A percentile compares a stretch with the other conserved stretches of the same genome.
Conservation (phyloP, 2,113 vertebrate species). For the Riparia riparia region DNA sequence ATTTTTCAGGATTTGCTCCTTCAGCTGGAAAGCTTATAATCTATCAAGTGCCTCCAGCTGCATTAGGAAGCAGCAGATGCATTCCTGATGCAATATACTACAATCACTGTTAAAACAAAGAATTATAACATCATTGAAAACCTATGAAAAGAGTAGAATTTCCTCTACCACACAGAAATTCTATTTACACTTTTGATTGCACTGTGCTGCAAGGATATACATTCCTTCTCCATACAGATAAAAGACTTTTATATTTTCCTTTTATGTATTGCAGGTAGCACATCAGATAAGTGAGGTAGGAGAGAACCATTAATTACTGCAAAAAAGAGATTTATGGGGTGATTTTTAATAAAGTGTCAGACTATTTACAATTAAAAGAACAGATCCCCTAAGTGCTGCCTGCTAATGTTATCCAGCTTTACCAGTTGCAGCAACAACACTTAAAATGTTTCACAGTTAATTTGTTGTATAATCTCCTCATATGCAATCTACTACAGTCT, state of each 20-base stretch:
- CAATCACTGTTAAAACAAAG: neutral
- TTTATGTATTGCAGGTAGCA: neutral
- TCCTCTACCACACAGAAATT: neutral
- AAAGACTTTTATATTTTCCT: constrained; percentile 6
- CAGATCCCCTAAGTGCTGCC: neutral
- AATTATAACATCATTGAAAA: neutral
- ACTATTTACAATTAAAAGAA: neutral
- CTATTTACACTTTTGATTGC: neutral
- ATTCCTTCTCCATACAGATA: neutral
- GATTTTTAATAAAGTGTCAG: neutral
- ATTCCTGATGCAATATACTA: neutral
- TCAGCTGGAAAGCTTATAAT: neutral
- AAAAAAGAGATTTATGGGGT: neutral
- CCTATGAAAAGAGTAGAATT: neutral
- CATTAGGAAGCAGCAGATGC: neutral
- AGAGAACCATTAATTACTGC: neutral
- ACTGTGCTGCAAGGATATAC: neutral
- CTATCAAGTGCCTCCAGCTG: neutral
- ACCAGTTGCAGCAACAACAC: neutral
- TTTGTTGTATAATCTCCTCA: neutral
- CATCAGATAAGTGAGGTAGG: neutral
- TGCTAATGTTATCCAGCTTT: neutral
- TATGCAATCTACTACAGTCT: neutral
- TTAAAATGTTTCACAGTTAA: neutral
- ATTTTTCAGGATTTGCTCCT: neutral